Base-by-base conservation (phyloP, 37 sponge, comb jelly and placozoan genomes). In the Tethya wilhelma region DNA sequence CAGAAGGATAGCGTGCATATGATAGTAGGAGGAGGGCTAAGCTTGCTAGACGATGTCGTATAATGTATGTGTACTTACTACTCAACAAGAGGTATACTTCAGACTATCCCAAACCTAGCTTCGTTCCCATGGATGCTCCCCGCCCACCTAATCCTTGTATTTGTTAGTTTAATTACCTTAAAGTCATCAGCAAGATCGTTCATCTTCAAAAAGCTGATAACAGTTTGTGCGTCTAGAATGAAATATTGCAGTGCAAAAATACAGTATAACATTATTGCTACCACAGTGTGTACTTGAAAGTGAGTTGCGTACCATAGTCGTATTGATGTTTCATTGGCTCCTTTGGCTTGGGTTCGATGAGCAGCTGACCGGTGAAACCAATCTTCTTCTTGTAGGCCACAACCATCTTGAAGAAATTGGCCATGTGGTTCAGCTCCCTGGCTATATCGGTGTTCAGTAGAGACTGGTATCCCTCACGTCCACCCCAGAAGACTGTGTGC, bases 311-410 rank as follows among this genome's bases (percentile, higher is more conserved):
- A 89, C 90, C 90, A 64, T 89, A 89, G 59, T 89, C 90, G 58
- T 89, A 89, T 63, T 89, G 90, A 55, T 89, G 90, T 44, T 89
- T 89, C 78, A 78, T 83, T 14, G 90, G 90, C 41, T 89, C 90
- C 79, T 89, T 89, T 30, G 90, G 90, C 69, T 89, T 89, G 17
- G 90, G 90, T 56, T 89, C 90, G 6, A 89, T 89, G 30, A 84
- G 71, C 59, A 89, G 83, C 69, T 89, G 90, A 23, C 90, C 90
- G 59, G 68, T 84, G 68, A 89, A 89, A 40, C 90, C 90, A 46
- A 89, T 89, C 90, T 89, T 89, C 33, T 83, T 78, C 84, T 89
- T 83, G 84, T 89, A 83, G 1, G 73, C 80, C 19, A 78, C 59
- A 63, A 36, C 90, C 90, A 89, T 89, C 44, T 70, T 83, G 84